phyloP scores from a whole-genome alignment of 2,888 invertebrate species.

The Drosophila mimica region DNA sequence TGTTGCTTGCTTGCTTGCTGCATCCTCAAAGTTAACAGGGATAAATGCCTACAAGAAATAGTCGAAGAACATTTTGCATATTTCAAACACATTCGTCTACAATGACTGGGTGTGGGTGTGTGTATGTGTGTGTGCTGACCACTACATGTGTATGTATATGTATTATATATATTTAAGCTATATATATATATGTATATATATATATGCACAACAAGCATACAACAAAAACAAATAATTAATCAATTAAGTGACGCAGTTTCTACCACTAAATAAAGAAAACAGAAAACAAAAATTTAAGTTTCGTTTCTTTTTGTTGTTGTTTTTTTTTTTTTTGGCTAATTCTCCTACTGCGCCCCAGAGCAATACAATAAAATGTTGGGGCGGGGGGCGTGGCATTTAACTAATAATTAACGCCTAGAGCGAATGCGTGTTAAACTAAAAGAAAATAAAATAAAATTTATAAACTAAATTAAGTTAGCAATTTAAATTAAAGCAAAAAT shows the following conservation, averaged over 20 bases:
- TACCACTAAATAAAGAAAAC: constrained; percentile 13
- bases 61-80: constrained; percentile 64
- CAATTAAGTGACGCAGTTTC: constrained; percentile 22
- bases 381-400: constrained; percentile 64
- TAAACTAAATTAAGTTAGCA: constrained; percentile 53
- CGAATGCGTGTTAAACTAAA: constrained; percentile 36
- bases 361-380: not conserved
- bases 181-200: constrained; percentile 29
- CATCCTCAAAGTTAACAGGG: constrained; percentile 85
- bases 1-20: constrained; percentile 57
- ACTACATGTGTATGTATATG: constrained; percentile 47
- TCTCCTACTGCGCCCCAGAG: constrained; percentile 31
- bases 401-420: constrained; percentile 54
- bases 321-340: constrained; percentile 17
- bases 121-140: constrained; percentile 29
- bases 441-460: constrained; percentile 16
- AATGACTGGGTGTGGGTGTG: constrained; percentile 22
- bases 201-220: constrained; percentile 61
- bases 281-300: constrained; percentile 1
- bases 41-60: constrained; percentile 85
- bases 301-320: not conserved
- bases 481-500: constrained; percentile 55
- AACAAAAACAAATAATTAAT: constrained; percentile 27
- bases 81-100: constrained; percentile 50
- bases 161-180: constrained; percentile 36